phyloP scores from a whole-genome alignment of 2,888 invertebrate genomes.

The Sinelater perroti region DNA sequence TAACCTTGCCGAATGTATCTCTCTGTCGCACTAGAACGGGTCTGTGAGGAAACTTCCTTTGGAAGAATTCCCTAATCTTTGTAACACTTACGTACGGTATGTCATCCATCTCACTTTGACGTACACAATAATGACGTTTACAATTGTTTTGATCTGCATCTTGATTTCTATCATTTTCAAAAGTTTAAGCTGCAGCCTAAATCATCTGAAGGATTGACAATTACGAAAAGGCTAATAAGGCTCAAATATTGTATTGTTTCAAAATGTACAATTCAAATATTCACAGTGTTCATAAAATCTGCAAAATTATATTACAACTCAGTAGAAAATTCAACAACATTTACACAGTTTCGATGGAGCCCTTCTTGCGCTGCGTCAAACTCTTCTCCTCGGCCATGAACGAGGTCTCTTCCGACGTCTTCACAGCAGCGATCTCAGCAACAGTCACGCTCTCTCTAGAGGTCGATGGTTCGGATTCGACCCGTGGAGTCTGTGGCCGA shows the following conservation, averaged over 20 bases:
- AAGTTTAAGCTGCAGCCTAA: neutral
- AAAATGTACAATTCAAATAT: constrained; percentile 11
- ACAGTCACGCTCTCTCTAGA: constrained; percentile 42
- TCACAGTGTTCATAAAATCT: constrained; percentile 2
- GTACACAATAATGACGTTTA: neutral
- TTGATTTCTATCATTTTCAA: neutral
- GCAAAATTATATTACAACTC: constrained; percentile 2
- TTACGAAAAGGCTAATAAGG: too few relatives aligned
- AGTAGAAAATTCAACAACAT: constrained; percentile 8
- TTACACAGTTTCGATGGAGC: constrained; percentile 64
- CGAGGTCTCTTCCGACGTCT: constrained; percentile 79
- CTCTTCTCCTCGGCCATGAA: constrained; percentile 72
- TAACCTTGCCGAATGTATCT: constrained; percentile 37
- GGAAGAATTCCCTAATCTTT: constrained; percentile 43
- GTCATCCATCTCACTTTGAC: constrained; percentile 45
- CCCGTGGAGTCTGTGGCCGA: constrained; percentile 61
- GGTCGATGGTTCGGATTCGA: constrained; percentile 29
- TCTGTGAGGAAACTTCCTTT: constrained; percentile 29
- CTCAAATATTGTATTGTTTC: too few relatives aligned
- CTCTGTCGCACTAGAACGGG: constrained; percentile 18
- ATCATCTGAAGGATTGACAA: too few relatives aligned
- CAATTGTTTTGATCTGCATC: neutral
- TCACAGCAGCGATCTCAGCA: constrained; percentile 44
- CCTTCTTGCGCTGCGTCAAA: constrained; percentile 53
- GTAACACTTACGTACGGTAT: constrained; percentile 42